Base-by-base conservation (phyloP, 2,888 invertebrate genomes). In the Helicoverpa assulta region DNA sequence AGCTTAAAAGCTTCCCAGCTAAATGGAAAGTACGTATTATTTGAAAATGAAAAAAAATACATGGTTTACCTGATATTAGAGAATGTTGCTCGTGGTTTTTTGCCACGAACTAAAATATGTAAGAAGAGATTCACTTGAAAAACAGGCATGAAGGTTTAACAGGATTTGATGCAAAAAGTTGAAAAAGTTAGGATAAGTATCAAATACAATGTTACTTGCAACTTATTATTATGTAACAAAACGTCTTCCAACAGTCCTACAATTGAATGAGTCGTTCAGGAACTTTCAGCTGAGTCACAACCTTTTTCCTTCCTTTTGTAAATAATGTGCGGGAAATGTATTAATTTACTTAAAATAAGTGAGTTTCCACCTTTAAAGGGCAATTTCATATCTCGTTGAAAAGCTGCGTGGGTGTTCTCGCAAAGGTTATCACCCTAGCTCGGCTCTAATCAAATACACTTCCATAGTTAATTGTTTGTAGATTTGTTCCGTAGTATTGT, bases 351-450 rank as follows among this genome's bases (percentile, higher is more conserved):
- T 76, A 16, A 51, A 75, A 63, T 59, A 52, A 64, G 66, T 59
- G 55, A 57, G 52, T 56, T 70, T 53, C 77, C 79, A 86, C 83
- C 80, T 84, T 83, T 84, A 83, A 83, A 85, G 84, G 80, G 80
- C 79, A 81, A 80, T 62, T 67, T 70, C 67, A 76, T 70, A 73
- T 69, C 67, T 69, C 57, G 26, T 62, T 69, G 67, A 67, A 73
- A 74, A 58, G 67, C 50, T 62, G 52, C 61, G 83, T 77, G 75
- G 84, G 76, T 52, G 61, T 62, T 18, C 29, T 40, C 8, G 56
- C 54, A 72, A 76, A 70, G 64, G 73, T 79, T 65, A 52, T 58
- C 37, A 29, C 53, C 18, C 4, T 37, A 33, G n/a, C 52, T 29
- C 37, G 37, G 21, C 2, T 57, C 29, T 14, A 26, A 56, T 37